A percentile compares a stretch with the other conserved stretches of the same genome.
These are phyloP conservation scores for Ramphastos sulfuratus DNA, from an alignment of 2,113 vertebrate species.

Conservation along the genomic window DNA sequence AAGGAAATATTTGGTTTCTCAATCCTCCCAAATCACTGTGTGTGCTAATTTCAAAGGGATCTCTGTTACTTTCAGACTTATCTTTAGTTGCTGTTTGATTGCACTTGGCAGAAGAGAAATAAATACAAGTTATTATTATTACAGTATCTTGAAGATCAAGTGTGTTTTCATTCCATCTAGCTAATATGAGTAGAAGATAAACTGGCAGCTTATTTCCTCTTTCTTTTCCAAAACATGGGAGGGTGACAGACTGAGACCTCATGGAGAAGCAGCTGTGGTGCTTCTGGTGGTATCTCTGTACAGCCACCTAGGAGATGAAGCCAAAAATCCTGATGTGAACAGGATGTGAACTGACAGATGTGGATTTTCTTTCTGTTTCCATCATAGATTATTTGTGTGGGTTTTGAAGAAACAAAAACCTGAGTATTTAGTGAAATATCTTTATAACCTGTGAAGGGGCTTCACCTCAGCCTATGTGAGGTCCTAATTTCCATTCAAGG, in stretches of 20 bases:
- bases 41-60: not conserved
- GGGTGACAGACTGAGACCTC: not conserved
- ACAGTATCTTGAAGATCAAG: not conserved
- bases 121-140: constrained; percentile 4
- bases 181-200: not conserved
- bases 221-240: constrained; percentile 12
- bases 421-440: not conserved
- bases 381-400: not conserved
- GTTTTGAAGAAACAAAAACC: not conserved
- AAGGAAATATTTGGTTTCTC: not conserved
- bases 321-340: not conserved
- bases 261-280: not conserved
- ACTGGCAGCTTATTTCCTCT: not conserved
- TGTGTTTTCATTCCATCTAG: constrained; percentile 12
- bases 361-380: not conserved
- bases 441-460: not conserved
- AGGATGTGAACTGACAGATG: not conserved
- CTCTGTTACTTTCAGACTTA: not conserved
- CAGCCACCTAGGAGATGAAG: not conserved
- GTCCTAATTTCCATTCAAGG: not conserved
- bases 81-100: not conserved
- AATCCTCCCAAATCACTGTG: not conserved
- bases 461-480: not conserved
- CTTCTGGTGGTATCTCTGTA: not conserved
- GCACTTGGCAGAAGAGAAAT: constrained; percentile 9